A percentile compares a stretch with the other conserved stretches of the same genome.
These are phyloP conservation scores for Willowsia nigromaculata DNA, from an alignment of 2,888 invertebrate species.

Conservation along the genomic window DNA sequence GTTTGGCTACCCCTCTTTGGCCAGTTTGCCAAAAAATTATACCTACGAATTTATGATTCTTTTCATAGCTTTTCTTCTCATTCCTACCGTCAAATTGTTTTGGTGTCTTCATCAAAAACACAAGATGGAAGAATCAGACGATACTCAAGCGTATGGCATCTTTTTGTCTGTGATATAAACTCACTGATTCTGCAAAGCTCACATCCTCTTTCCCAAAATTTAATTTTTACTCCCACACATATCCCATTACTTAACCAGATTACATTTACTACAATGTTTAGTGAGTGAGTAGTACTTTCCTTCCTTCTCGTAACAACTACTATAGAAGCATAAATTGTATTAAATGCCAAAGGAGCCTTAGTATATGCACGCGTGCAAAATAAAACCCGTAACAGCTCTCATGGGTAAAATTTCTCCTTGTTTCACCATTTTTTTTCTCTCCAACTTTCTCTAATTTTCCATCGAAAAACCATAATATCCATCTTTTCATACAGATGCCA, in stretches of 20 bases:
- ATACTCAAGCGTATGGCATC: neutral
- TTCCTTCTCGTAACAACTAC: neutral
- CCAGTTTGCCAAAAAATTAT: neutral
- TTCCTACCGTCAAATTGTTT: neutral
- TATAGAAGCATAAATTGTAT: neutral
- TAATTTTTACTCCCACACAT: neutral
- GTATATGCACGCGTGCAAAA: no score
- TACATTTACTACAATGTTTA: neutral
- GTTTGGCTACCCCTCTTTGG: neutral
- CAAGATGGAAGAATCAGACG: neutral
- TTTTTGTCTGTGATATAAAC: neutral
- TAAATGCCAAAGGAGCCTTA: no score
- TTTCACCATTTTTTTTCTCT: neutral
- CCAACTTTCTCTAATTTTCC: neutral
- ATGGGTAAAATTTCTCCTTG: neutral
- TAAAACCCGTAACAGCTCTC: conserved; percentile 20
- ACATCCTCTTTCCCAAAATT: neutral
- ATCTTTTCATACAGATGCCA: neutral
- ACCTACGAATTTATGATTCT: no score
- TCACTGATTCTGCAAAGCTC: no score
- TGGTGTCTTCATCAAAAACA: neutral
- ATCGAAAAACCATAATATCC: neutral
- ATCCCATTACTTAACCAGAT: conserved; percentile 11
- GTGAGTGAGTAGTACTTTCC: neutral
- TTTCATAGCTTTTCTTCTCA: no score